Conservation (phyloP, 2,797 vertebrate genomes). For the Poecilia velifera region DNA sequence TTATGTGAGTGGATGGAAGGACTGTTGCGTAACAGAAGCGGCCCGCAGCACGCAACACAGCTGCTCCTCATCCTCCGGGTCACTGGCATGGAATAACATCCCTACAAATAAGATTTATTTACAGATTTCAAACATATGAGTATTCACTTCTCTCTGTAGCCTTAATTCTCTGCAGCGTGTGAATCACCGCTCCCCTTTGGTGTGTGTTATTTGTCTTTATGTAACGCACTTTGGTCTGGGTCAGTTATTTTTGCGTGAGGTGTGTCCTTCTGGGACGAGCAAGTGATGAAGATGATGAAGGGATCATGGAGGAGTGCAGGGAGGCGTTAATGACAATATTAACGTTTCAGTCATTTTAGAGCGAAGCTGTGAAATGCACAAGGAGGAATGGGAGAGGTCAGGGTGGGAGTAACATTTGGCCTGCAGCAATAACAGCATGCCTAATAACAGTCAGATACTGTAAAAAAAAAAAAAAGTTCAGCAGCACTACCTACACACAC, state of each 20-base stretch:
- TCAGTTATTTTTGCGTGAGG: constrained; percentile 68
- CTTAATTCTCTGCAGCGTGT: constrained; percentile 43
- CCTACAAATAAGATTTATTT: constrained; percentile 44
- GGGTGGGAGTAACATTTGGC: constrained; percentile 20
- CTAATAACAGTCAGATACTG: constrained; percentile 31
- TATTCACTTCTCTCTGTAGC: constrained; percentile 1
- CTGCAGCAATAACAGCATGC: constrained; percentile 44
- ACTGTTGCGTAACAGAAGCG: constrained; percentile 71
- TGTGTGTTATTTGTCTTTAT: constrained; percentile 45
- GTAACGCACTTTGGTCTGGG: constrained; percentile 44
- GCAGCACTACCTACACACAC: constrained; percentile 40
- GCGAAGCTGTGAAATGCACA: constrained; percentile 21
- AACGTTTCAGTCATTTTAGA: constrained; percentile 26
- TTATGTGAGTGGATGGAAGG: constrained; percentile 67
- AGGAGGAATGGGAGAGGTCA: constrained; percentile 35
- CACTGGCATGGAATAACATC: constrained; percentile 42
- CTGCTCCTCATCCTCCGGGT: constrained; percentile 59
- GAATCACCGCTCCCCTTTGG: constrained; percentile 52
- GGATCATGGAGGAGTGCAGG: constrained; percentile 16
- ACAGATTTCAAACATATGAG: constrained; percentile 28
- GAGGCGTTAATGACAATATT: constrained; percentile 32
- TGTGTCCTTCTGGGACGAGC: constrained; percentile 52
- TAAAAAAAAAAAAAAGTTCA: constrained; percentile 48
- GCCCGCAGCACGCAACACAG: constrained; percentile 54
- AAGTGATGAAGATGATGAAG: constrained; percentile 22